These are phyloP conservation scores for Campaea margaritaria DNA, from an alignment of 2,888 invertebrate species.

Conservation along the genomic window DNA sequence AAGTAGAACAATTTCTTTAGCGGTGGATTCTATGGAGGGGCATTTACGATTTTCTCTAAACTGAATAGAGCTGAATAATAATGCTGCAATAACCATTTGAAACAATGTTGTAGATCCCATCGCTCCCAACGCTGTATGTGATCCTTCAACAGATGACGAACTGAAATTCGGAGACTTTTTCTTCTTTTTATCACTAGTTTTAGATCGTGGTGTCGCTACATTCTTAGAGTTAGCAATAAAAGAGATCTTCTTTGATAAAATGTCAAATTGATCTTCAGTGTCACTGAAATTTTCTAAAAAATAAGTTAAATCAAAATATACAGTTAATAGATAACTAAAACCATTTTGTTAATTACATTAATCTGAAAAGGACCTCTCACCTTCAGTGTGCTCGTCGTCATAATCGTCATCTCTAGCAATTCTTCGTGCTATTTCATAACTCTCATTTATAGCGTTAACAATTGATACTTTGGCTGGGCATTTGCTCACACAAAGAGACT, in stretches of 20 bases:
- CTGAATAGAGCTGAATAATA: no score
- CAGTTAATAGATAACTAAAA: no score
- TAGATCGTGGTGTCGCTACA: conserved; percentile 67
- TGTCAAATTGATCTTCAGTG: conserved; percentile 64
- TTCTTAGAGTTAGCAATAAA: conserved; percentile 61
- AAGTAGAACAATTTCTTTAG: no score
- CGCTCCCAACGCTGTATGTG: conserved; percentile 58
- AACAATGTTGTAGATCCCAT: conserved; percentile 72
- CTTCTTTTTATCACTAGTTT: conserved; percentile 70
- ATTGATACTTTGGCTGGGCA: conserved; percentile 59
- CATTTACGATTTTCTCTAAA: no score
- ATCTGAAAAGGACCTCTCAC: conserved; percentile 37
- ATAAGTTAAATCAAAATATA: background rate
- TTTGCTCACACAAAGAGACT: conserved; percentile 66
- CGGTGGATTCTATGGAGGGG: no score
- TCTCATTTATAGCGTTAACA: conserved; percentile 61
- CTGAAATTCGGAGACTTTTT: conserved; percentile 54
- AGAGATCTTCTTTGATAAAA: conserved; percentile 64
- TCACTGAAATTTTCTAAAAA: conserved; percentile 56
- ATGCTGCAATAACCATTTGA: conserved; percentile 57
- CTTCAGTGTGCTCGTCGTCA: conserved; percentile 53
- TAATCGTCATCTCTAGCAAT: conserved; percentile 47
- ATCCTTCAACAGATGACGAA: conserved; percentile 52
- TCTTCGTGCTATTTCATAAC: conserved; percentile 56
- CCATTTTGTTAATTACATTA: no score